These are phyloP conservation scores for Chelon labrosus DNA, from an alignment of 2,797 vertebrate species.

Conservation along the genomic window DNA sequence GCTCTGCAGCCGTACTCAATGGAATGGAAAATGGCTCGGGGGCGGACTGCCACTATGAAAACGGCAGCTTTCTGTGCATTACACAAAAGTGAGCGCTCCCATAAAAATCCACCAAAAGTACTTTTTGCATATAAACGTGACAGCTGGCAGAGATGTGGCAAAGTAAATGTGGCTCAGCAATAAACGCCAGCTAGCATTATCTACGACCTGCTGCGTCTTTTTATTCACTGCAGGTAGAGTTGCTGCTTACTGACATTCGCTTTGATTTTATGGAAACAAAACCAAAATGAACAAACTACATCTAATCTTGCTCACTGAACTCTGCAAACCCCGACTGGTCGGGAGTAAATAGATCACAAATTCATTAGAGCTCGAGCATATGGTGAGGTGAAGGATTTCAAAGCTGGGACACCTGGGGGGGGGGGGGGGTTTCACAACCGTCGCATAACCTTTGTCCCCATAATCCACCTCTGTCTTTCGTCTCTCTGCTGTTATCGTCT, in stretches of 20 bases:
- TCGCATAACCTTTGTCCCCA: slow-evolving; percentile 57
- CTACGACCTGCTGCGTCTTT: slow-evolving; percentile 1
- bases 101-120: slow-evolving; percentile 43
- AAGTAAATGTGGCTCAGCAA: slow-evolving; percentile 37
- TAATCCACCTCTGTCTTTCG: slow-evolving; percentile 51
- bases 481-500: slow-evolving; percentile 43
- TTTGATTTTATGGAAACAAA: slow-evolving; percentile 30
- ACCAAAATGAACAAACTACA: slow-evolving; percentile 24
- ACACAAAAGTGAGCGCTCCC: slow-evolving; percentile 50
- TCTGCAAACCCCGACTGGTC: slow-evolving; percentile 24
- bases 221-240: slow-evolving; percentile 15
- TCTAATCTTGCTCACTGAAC: slow-evolving; percentile 4
- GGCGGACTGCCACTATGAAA: slow-evolving; percentile 32
- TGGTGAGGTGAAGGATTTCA: slow-evolving; percentile 54
- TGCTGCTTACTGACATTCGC: slow-evolving; percentile 39
- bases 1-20: slow-evolving; percentile 63
- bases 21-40: slow-evolving; percentile 71
- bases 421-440: slow-evolving; percentile 52
- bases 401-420: slow-evolving; percentile 53
- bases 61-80: slow-evolving; percentile 51
- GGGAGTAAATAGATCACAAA: slow-evolving; percentile 45
- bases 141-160: slow-evolving; percentile 27
- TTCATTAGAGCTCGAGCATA: slow-evolving; percentile 52
- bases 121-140: slow-evolving; percentile 50
- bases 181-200: slow-evolving; percentile 28